Percentiles rank a stretch among this genome's conserved stretches.
Evolutionary conservation across 2,888 invertebrate genomes (phyloP).

Genomic region (Atrina japonica): DNA sequence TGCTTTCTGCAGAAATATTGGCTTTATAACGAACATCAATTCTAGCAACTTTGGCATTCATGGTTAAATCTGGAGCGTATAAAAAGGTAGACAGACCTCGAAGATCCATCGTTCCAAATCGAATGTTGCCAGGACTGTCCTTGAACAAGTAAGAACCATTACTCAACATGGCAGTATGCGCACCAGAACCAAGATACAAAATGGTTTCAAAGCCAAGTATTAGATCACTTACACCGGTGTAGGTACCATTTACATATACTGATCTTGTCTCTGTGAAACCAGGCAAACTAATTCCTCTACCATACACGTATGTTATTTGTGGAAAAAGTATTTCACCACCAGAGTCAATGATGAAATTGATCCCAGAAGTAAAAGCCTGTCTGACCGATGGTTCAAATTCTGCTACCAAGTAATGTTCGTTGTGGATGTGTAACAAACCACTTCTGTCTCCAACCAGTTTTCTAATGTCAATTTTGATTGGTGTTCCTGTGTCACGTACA

Average conservation of each 20-base stretch:
- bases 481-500: slow-evolving; percentile 44
- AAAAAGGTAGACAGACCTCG: slow-evolving; percentile 58
- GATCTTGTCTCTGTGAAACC: slow-evolving; percentile 54
- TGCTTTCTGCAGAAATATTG: slow-evolving; percentile 64
- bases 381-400: slow-evolving; percentile 59
- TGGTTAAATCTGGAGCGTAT: slow-evolving; percentile 55
- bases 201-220: slow-evolving; percentile 58
- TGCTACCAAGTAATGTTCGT: slow-evolving; percentile 50
- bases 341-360: slow-evolving; percentile 63
- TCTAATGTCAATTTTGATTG: slow-evolving; percentile 50
- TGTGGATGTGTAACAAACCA: slow-evolving; percentile 62
- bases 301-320: slow-evolving; percentile 61
- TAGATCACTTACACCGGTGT: slow-evolving; percentile 62
- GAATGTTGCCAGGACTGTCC: slow-evolving; percentile 48
- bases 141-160: slow-evolving; percentile 48
- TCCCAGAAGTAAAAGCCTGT: slow-evolving; percentile 61
- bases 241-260: slow-evolving; percentile 55
- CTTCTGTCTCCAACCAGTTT: slow-evolving; percentile 60
- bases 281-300: slow-evolving; percentile 54
- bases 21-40: slow-evolving; percentile 62
- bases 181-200: slow-evolving; percentile 53
- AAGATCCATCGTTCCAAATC: slow-evolving; percentile 62
- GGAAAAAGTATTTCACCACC: slow-evolving; percentile 60
- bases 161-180: slow-evolving; percentile 60
- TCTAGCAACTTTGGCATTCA: slow-evolving; percentile 49